phyloP scores from a whole-genome alignment of 2,113 vertebrate genomes.

The Semnopithecus entellus region DNA sequence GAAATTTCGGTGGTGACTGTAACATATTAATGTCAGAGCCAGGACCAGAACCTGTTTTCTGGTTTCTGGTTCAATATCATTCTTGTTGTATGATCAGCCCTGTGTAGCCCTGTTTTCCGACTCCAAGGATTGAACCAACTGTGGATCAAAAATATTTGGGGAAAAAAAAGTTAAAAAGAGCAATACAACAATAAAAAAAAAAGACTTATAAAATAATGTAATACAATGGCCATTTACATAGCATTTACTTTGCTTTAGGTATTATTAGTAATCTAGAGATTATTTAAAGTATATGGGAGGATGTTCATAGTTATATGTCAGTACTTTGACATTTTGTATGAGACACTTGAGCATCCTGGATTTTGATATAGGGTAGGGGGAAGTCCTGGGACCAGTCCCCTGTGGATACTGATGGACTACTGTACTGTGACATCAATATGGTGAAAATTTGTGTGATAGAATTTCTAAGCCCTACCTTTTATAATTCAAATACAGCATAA shows the following conservation, averaged over 20 bases:
- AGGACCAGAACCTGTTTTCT: conserved; percentile 8
- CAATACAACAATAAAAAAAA: background rate
- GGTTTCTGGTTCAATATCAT: background rate
- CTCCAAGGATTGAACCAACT: background rate
- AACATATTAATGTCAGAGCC: background rate
- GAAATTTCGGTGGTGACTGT: background rate
- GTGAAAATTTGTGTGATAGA: background rate
- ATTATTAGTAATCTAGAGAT: background rate
- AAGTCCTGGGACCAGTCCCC: background rate
- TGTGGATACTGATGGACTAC: background rate
- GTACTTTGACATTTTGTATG: background rate
- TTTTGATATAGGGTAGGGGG: background rate
- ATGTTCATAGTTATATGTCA: background rate
- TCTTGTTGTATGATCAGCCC: background rate
- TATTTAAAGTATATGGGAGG: background rate
- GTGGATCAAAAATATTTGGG: background rate
- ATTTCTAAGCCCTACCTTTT: conserved; percentile 15
- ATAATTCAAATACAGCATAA: background rate
- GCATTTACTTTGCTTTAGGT: background rate
- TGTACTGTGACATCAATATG: background rate
- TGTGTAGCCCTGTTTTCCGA: background rate
- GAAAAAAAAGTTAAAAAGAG: background rate
- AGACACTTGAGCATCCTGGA: background rate
- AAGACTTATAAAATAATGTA: background rate
- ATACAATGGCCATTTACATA: background rate